Evolutionary conservation across 1,140 invertebrate genomes (phyloP), one percentile per base, ranked within the genome.

Genomic region (Diorhabda carinulata): DNA sequence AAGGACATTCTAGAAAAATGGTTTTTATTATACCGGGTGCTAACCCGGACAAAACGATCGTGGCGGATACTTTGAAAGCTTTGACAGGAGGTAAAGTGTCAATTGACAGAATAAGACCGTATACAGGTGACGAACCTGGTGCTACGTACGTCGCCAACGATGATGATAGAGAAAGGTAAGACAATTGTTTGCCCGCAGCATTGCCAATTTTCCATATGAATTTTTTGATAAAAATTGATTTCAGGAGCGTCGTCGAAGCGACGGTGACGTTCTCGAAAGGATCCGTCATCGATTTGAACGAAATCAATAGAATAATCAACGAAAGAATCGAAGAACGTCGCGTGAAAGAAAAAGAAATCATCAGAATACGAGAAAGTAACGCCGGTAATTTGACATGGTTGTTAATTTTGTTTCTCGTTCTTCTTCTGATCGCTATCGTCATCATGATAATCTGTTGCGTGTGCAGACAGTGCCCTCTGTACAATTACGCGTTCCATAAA

Each of bases 391-490:
- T 93, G 1, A 87, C 90, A 72, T 93, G 92, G 92, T 74, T 93
- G 10, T 81, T 94, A 40, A 88, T 94, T 64, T 78, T 93, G 8
- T 78, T 94, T 64, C 88, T 90, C 57, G 82, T 93, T 6, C 77
- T 93, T 45, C 84, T 93, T 60, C 84, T 91, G 0, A 68, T 92
- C 10, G 87, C 89, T n/a, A 85, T 92, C 47, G 80, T 92, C 56
- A 84, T 88, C 43, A 79, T 93, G 47, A 87, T 93, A 63, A 83
- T 90, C 41, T 94, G 92, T 80, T 94, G 92, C 76, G 88, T 92
- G 65, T 93, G 91, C 78, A 87, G 90, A 73, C 88, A 89, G 72
- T 94, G 93, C 82, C 92, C 91, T 3, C 86, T 92, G 63, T 93
- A 93, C 73, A 89, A 90, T 3, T 70, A 67, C 64, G 42, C 63